Percentiles rank a stretch among this genome's conserved stretches.
Evolutionary conservation across 1,140 invertebrate species (phyloP).

Genomic region (Cepaea nemoralis): DNA sequence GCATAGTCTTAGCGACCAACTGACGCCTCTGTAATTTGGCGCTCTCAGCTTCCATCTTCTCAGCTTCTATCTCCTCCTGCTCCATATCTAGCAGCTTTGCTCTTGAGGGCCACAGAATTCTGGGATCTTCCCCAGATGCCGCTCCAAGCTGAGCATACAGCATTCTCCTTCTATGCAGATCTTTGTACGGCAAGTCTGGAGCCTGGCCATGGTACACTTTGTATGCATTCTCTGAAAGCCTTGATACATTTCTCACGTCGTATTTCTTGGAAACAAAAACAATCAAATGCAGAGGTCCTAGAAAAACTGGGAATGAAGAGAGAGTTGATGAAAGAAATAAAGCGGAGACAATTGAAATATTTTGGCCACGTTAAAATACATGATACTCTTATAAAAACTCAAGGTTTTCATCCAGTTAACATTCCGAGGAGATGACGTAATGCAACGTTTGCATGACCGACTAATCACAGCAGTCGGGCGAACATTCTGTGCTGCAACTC

Average conservation of each 20-base stretch:
- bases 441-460: no score
- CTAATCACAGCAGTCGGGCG: no score
- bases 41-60: conserved; percentile 41
- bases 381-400: no score
- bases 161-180: conserved; percentile 44
- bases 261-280: no score
- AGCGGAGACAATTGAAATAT: no score
- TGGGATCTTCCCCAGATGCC: conserved; percentile 70
- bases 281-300: no score
- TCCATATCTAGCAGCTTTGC: conserved; percentile 67
- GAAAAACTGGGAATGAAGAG: no score
- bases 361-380: no score
- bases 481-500: no score
- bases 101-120: conserved; percentile 71
- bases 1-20: conserved; percentile 66
- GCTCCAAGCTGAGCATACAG: conserved; percentile 62
- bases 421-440: no score
- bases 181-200: conserved; percentile 31
- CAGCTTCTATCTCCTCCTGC: conserved; percentile 64
- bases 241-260: conserved; percentile 27
- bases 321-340: no score
- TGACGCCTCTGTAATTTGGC: conserved; percentile 42
- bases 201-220: conserved; percentile 17
- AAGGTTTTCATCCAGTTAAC: no score
- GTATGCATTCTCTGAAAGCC: conserved; percentile 5